Evolutionary conservation across 2,113 vertebrate species (phyloP).

Genomic region (Typhlomys cinereus): DNA sequence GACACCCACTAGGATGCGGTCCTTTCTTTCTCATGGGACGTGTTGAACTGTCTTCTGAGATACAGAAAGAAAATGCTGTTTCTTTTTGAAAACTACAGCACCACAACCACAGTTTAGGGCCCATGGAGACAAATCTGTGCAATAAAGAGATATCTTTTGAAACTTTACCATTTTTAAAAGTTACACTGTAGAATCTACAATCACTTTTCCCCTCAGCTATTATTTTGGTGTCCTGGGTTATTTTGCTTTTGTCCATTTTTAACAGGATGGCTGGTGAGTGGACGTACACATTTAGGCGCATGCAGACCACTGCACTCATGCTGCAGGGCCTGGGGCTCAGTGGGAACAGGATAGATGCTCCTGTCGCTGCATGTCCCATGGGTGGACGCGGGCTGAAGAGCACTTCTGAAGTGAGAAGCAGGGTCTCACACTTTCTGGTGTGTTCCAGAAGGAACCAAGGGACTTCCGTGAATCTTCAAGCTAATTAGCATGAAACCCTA

Average conservation of each 20-base stretch:
- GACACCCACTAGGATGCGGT: not conserved
- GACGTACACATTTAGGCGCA: too few relatives aligned
- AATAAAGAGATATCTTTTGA: not conserved
- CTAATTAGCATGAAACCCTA: not conserved
- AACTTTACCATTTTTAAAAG: not conserved
- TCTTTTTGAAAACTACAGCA: not conserved
- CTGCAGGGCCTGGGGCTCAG: not conserved
- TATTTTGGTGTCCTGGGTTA: not conserved
- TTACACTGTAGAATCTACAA: not conserved
- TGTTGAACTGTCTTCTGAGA: not conserved
- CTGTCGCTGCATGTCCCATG: not conserved
- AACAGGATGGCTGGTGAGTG: not conserved
- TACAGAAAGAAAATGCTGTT: not conserved
- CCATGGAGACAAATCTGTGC: not conserved
- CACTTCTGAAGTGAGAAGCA: not conserved
- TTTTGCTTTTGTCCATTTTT: not conserved
- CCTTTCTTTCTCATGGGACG: not conserved
- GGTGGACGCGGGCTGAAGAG: too few relatives aligned
- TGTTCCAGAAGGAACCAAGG: not conserved
- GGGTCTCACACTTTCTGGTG: not conserved
- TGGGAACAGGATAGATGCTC: not conserved
- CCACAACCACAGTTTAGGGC: not conserved
- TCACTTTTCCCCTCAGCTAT: not conserved
- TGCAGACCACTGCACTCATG: not conserved
- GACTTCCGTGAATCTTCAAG: not conserved